Percentiles rank a stretch among this genome's conserved stretches.
Evolutionary conservation across 2,888 invertebrate species (phyloP).

Genomic region (Chrysopilus asiliformis): DNA sequence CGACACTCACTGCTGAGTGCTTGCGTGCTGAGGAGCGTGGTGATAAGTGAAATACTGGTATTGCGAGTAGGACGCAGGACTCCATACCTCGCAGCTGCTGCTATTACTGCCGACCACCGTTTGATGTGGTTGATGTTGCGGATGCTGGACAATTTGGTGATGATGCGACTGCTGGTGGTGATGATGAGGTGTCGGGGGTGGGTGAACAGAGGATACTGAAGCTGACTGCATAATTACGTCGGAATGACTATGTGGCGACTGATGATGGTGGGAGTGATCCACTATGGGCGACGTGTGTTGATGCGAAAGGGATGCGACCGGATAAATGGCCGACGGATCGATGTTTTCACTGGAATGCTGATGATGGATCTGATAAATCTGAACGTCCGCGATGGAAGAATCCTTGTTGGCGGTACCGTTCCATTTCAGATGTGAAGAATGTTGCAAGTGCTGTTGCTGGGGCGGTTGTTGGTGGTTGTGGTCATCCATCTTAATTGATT

Average conservation of each 20-base stretch:
- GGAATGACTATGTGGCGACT: constrained; percentile 7
- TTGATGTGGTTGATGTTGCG: constrained; percentile 23
- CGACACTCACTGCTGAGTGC: constrained; percentile 46
- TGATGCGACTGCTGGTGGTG: constrained; percentile 14
- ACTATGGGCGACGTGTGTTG: constrained; percentile 8
- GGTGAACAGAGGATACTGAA: constrained; percentile 28
- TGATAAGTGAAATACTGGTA: constrained; percentile 54
- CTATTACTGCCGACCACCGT: constrained; percentile 36
- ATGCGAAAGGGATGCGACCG: constrained; percentile 7
- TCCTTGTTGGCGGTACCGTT: constrained; percentile 15
- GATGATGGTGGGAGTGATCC: constrained; percentile 8
- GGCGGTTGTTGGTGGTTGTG: constrained; percentile 5
- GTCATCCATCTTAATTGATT: constrained; percentile 12
- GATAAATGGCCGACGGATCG: constrained; percentile 10
- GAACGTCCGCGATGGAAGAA: constrained; percentile 12
- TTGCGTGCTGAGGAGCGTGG: constrained; percentile 40
- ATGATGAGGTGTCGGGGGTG: constrained; percentile 19
- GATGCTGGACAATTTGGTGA: constrained; percentile 14
- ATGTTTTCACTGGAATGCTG: constrained; percentile 10
- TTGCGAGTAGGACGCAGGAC: constrained; percentile 41
- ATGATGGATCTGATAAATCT: constrained; percentile 15
- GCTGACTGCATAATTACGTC: constrained; percentile 14
- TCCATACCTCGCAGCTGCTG: constrained; percentile 49
- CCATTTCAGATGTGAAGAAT: constrained; percentile 18
- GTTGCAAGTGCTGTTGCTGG: constrained; percentile 5